Percentiles rank a stretch among this genome's conserved stretches.
Evolutionary conservation across 2,888 invertebrate species (phyloP).

Genomic region (Brenthis ino): DNA sequence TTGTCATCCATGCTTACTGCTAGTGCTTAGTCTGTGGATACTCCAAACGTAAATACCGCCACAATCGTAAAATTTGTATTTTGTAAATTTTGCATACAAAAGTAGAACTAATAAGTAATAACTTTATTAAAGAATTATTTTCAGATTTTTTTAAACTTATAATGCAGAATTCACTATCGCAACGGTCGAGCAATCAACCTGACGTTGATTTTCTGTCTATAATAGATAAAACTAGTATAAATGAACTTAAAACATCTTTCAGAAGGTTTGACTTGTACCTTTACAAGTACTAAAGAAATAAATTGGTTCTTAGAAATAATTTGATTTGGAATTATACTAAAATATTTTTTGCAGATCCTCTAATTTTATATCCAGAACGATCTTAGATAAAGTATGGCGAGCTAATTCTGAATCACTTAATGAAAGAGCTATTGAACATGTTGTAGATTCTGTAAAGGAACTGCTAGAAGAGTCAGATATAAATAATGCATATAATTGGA

Average conservation of each 20-base stretch:
- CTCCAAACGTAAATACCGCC: too few relatives aligned
- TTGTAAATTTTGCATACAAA: too few relatives aligned
- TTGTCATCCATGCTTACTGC: too few relatives aligned
- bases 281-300: neutral
- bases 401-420: conserved; percentile 4
- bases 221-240: conserved; percentile 22
- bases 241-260: conserved; percentile 30
- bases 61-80: too few relatives aligned
- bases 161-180: conserved; percentile 9
- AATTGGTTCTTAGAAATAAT: too few relatives aligned
- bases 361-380: conserved; percentile 2
- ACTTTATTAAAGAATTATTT: too few relatives aligned
- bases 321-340: neutral
- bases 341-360: conserved; percentile 4
- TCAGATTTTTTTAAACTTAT: neutral
- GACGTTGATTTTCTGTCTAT: conserved; percentile 11
- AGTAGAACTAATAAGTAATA: neutral
- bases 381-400: conserved; percentile 8
- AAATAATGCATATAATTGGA: conserved; percentile 5
- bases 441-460: conserved; percentile 2
- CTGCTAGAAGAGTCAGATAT: conserved; percentile 4
- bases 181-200: conserved; percentile 1
- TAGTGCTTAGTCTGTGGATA: too few relatives aligned
- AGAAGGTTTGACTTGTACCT: conserved; percentile 16
- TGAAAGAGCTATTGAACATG: neutral